Percentiles rank a stretch among this genome's conserved stretches.
Conservation (phyloP, 1,140 invertebrate genomes). For the Oppia nitens region DNA sequence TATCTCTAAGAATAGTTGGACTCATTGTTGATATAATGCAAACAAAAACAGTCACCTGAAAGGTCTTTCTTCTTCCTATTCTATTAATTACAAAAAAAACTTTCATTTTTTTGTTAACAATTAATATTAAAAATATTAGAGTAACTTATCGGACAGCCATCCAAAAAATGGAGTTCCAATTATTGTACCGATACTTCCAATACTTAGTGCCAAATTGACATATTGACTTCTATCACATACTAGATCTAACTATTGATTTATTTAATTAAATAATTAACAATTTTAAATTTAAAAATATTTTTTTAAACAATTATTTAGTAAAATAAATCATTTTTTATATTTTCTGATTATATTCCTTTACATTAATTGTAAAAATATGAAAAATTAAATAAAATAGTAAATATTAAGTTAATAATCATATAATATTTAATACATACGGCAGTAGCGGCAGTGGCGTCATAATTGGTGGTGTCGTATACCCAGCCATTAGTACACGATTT, state of each 20-base stretch:
- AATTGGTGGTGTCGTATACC: slow-evolving; percentile 2
- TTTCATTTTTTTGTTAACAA: neutral
- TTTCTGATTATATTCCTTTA: too few relatives aligned
- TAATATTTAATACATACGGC: slow-evolving; percentile 1
- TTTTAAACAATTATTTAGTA: neutral
- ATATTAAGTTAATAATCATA: neutral
- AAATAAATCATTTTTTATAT: too few relatives aligned
- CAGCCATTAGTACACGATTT: slow-evolving; percentile 6
- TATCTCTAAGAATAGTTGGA: slow-evolving; percentile 18
- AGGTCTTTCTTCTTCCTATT: slow-evolving; percentile 9
- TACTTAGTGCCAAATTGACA: slow-evolving; percentile 42
- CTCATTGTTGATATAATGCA: slow-evolving; percentile 5
- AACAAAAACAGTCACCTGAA: neutral
- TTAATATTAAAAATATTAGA: neutral
- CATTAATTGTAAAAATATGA: neutral
- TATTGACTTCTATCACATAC: slow-evolving; percentile 47
- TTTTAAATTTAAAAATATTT: neutral
- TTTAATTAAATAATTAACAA: neutral
- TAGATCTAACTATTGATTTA: slow-evolving; percentile 37
- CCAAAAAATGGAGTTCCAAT: slow-evolving; percentile 52
- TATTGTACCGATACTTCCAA: slow-evolving; percentile 48
- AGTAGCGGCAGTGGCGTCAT: slow-evolving; percentile 3
- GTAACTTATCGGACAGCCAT: slow-evolving; percentile 46
- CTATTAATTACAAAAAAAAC: neutral
- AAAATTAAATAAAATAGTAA: neutral